Evolutionary conservation across 2,888 invertebrate species (phyloP), one percentile per base, ranked within the genome.

Genomic region (Trichopria drosophilae): DNA sequence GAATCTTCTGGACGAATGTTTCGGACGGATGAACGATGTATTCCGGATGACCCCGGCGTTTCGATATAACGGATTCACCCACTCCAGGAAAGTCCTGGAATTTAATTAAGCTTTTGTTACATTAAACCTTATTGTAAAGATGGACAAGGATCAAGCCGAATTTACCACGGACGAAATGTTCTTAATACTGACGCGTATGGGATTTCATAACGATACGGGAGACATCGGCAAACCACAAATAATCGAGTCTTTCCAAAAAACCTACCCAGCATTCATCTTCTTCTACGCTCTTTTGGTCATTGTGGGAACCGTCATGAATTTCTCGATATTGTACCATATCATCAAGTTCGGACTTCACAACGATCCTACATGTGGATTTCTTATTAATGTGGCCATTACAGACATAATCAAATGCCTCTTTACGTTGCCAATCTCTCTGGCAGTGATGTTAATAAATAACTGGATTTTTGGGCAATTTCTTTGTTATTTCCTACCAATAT

Each of bases 381-480:
- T 87, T 34, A 79, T 84, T 52, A 87, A 87, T 71, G 76, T 86
- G 63, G 83, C 83, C 0, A 67, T 87, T 42, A 82, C 85, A 60
- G 84, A 86, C 68, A 73, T 86, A 28, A 75, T 86, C 29, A 86
- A 86, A 72, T 84, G 85, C 64, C 73, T 82, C 13, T 69, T 84
- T 49, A 85, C 86, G n/a, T 66, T 87, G 61, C 88, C 88, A 10
- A 78, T 87, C 6, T 82, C 86, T 1, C 69, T 87, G 56, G 81
- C 83, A 61, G 84, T 86, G 40, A 77, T 87, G 62, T 76, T 87
- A 28, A 77, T 87, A 51, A 83, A 85, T 66, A 86, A 87, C 69
- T 87, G 87, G 87, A 78, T 87, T 53, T 83, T 86, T 61, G 87
- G 87, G 6, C 82, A 84, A 61, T 82, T 86, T 59, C 69, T 87